These are phyloP conservation scores for Rhizoglyphus robini DNA, from an alignment of 1,140 invertebrate species.

Conservation along the genomic window DNA sequence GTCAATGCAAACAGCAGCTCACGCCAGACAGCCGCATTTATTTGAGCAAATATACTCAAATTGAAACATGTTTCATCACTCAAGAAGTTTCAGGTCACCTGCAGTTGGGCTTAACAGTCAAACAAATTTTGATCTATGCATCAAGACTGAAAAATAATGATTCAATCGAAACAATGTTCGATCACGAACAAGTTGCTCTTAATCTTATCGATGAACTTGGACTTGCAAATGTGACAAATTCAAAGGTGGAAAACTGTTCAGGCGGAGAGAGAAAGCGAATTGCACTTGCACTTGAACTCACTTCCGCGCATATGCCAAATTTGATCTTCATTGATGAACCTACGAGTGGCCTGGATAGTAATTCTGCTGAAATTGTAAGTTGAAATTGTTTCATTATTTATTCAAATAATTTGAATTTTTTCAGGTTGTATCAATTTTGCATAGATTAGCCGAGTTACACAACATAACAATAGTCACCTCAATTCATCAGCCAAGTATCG, in stretches of 20 bases:
- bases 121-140: constrained; percentile 74
- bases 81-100: constrained; percentile 63
- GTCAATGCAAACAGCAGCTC: not conserved
- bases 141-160: constrained; percentile 68
- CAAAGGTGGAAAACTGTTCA: constrained; percentile 10
- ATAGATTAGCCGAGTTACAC: constrained; percentile 30
- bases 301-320: constrained; percentile 6
- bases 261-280: constrained; percentile 83
- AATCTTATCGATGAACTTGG: not conserved
- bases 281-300: constrained; percentile 68
- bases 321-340: constrained; percentile 14
- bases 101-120: constrained; percentile 68
- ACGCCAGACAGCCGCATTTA: not conserved
- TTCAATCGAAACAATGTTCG: too few relatives aligned
- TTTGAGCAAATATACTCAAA: not conserved
- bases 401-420: too few relatives aligned
- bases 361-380: constrained; percentile 11
- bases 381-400: not conserved
- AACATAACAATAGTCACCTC: constrained; percentile 4
- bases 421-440: constrained; percentile 32
- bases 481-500: constrained; percentile 17
- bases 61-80: constrained; percentile 14
- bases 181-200: constrained; percentile 3
- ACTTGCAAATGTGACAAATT: constrained; percentile 2
- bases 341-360: constrained; percentile 15